Evolutionary conservation across 2,797 vertebrate genomes (phyloP), one percentile per base, ranked within the genome.

Genomic region (Phalloptychus januarius): DNA sequence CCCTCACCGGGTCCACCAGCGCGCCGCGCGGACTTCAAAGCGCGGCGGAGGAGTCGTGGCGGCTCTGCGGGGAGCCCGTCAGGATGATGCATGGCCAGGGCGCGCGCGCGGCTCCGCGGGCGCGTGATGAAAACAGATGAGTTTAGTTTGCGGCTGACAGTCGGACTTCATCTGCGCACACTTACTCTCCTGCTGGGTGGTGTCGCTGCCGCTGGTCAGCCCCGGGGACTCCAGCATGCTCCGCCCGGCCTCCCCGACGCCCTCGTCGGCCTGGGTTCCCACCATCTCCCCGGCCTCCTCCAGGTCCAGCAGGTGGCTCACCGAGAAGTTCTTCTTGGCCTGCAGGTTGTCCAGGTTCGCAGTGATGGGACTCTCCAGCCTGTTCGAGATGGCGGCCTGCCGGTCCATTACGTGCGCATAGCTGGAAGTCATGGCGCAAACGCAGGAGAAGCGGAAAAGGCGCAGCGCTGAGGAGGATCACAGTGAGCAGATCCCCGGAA

Each of bases 241-340:
- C 92, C 98, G 95, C 70, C 97, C 97, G 80, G 97, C 94, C 87
- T 98, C 98, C 71, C 96, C 97, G 82, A 96, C 96, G 78, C 95
- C 94, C 83, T 99, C 98, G 80, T 98, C 98, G 33, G 96, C 93
- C 91, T 98, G 98, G n/a, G 92, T 94, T 61, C 96, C 97, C 78
- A 96, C 97, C 96, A 98, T 97, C 82, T 98, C 98, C 71, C 96
- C 96, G 86, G 97, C 97, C 89, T 99, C 98, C 83, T 99, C 98
- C 94, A 99, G 97, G 90, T 99, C 98, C 94, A 99, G 89, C 97
- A 99, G 97, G 97, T 99, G 98, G 94, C 97, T 99, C 84, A 99
- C 97, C 13, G 98, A 98, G 96, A 99, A 99, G 96, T 99, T 99
- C 97, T 99, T 99, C 87, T 98, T 99, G 86, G 96, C 97, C 91